Percentiles rank a stretch among this genome's conserved stretches.
Evolutionary conservation across 2,888 invertebrate genomes (phyloP).

Genomic region (Vandiemenella viatica): DNA sequence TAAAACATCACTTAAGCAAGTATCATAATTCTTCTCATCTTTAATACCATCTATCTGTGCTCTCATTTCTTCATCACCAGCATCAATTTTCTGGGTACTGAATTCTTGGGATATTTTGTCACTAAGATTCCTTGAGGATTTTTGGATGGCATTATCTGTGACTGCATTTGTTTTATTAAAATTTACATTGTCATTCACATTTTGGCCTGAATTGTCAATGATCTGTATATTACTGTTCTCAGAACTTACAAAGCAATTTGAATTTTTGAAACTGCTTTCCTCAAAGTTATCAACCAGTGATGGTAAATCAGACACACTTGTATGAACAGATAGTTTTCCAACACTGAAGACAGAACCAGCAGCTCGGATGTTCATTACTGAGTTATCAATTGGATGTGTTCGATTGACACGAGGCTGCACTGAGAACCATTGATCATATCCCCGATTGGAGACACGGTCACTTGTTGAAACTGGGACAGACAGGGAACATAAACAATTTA

Average conservation of each 20-base stretch:
- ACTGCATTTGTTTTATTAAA: too few species aligned
- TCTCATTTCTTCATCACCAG: too few species aligned
- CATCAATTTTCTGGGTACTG: too few species aligned
- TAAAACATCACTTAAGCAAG: neutral
- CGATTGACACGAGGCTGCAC: slow-evolving; percentile 21
- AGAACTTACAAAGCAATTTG: neutral
- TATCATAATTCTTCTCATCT: neutral
- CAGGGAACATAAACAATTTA: neutral
- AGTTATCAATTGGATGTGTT: slow-evolving; percentile 25
- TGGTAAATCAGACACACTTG: slow-evolving; percentile 14
- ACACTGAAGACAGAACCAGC: slow-evolving; percentile 26
- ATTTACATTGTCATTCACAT: too few species aligned
- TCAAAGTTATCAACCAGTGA: neutral
- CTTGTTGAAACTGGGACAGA: slow-evolving; percentile 16
- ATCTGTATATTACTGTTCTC: neutral
- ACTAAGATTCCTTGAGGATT: too few species aligned
- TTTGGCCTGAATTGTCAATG: too few species aligned
- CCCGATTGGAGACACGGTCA: slow-evolving; percentile 25
- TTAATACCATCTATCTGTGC: too few species aligned
- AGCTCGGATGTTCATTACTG: slow-evolving; percentile 26
- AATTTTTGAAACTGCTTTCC: neutral
- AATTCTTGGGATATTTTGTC: too few species aligned
- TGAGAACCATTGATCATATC: slow-evolving; percentile 25
- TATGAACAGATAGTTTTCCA: slow-evolving; percentile 17
- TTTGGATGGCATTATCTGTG: too few species aligned